Evolutionary conservation across 1,140 invertebrate species (phyloP), one percentile per base, ranked within the genome.

Genomic region (Leucophenga varia): DNA sequence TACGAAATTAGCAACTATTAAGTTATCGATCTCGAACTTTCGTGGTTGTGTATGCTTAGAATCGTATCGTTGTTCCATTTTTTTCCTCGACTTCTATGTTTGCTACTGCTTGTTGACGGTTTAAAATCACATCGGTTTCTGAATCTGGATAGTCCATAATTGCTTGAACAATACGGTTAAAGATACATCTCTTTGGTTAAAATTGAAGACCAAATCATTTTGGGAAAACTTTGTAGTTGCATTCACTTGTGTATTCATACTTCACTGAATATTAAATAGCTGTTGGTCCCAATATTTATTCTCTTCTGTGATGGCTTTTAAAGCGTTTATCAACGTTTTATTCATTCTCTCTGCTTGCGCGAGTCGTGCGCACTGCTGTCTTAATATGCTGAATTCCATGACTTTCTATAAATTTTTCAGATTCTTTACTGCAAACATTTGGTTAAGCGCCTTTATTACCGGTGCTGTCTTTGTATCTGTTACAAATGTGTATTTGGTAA

Each of bases 331-430:
- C 9, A 53, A 14, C 10, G 35, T 67, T 52, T 36, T 51, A 47
- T 50, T 61, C 36, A 13, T 49, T 17, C 52, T 57, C 58, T 49
- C 49, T 34, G 25, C 38, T 43, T 2, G 53, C 64, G 0, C n/a
- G n/a, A n/a, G n/a, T n/a, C n/a, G n/a, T n/a, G 64, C 58, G 17
- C 51, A 74, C 56, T 2, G 67, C 67, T 47, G 65, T 76, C 17
- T 57, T 31, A 0, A 71, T 38, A 13, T 72, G 59, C 31, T 45
- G 49, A n/a, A 76, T 60, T 2, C 48, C 50, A 3, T 59, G 37
- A 10, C 52, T 18, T n/a, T 22, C 8, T 13, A 10, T 17, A 35
- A 63, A 60, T 7, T 61, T 38, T 19, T 49, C 21, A 35, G 75
- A 69, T 8, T 41, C 5, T 16, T 63, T 53, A 6, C 5, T 3